A percentile compares a stretch with the other conserved stretches of the same genome.
These are phyloP conservation scores for Ptychobarbus kaznakovi DNA, from an alignment of 2,797 vertebrate genomes.

Conservation along the genomic window DNA sequence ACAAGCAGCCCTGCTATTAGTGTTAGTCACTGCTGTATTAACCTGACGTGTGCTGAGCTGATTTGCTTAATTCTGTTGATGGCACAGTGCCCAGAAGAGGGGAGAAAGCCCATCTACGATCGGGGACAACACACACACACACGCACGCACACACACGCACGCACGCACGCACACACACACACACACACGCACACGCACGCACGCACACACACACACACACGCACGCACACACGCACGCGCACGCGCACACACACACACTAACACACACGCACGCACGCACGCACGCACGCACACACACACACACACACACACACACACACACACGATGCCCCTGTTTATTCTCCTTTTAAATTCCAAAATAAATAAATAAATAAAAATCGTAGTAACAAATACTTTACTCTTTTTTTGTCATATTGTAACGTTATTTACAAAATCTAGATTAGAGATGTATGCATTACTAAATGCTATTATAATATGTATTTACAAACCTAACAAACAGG, in stretches of 20 bases:
- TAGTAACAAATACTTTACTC: neutral
- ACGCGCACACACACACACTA: neutral
- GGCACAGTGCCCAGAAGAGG: conserved; percentile 67
- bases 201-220: neutral
- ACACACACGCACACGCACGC: neutral
- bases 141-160: neutral
- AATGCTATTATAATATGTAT: neutral
- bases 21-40: conserved; percentile 70
- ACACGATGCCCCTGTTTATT: neutral
- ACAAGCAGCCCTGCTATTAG: conserved; percentile 70
- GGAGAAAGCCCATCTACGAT: conserved; percentile 47
- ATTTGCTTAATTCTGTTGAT: conserved; percentile 73
- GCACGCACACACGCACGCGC: too few species aligned
- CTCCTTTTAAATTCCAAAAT: neutral
- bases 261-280: neutral
- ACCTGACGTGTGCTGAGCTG: conserved; percentile 74
- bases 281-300: neutral
- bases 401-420: neutral
- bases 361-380: neutral
- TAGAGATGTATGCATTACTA: neutral
- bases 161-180: too few species aligned
- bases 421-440: neutral
- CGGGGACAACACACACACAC: conserved; percentile 5
- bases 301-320: neutral
- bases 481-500: conserved; percentile 7